Evolutionary conservation across 1,140 invertebrate genomes (phyloP), one percentile per base, ranked within the genome.

Genomic region (Drosophila parvula): DNA sequence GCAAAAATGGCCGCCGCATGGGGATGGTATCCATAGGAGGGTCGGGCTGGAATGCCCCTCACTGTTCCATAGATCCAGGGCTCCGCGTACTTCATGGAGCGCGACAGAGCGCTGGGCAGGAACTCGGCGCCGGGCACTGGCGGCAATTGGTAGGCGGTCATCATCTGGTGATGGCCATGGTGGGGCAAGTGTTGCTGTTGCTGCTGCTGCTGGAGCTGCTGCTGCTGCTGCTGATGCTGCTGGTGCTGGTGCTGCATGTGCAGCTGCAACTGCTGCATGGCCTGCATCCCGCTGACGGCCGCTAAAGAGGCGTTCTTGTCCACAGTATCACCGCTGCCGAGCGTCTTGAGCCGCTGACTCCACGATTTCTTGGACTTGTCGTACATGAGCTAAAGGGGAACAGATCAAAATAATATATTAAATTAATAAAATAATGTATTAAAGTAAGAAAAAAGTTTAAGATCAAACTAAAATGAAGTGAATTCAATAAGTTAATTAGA

Each of bases 41-140:
- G 93, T 50, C 94, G 93, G 4, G 94, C 93, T 3, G 91, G 91
- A 62, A 92, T 89, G 11, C 91, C 91, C 70, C 95, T 93, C 2
- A 96, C 94, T 4, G 95, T 96, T 62, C 96, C 95, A 79, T 97
- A 97, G 2, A 97, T 93, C 96, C 96, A 97, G 34, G 95, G 95
- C 74, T 97, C 96, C 1, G 95, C 95, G 92, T 96, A 96, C 74
- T 96, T 95, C 96, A 97, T 97, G 85, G 96, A 96, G 90, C 96
- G 95, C 43, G 95, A 95, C 64, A 96, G 90, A 6, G 94, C 92
- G 70, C 93, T 94, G 14, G 94, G 93, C 74, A 85, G 48, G 63
- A 85, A 91, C 36, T 92, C 91, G 50, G 89, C 86, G 51, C 63
- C 78, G 30, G 65, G 62, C 6, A 71, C 68, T 11, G 84, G 74